Conservation (phyloP, 2,888 invertebrate genomes). For the Listrodromus nycthemerus region DNA sequence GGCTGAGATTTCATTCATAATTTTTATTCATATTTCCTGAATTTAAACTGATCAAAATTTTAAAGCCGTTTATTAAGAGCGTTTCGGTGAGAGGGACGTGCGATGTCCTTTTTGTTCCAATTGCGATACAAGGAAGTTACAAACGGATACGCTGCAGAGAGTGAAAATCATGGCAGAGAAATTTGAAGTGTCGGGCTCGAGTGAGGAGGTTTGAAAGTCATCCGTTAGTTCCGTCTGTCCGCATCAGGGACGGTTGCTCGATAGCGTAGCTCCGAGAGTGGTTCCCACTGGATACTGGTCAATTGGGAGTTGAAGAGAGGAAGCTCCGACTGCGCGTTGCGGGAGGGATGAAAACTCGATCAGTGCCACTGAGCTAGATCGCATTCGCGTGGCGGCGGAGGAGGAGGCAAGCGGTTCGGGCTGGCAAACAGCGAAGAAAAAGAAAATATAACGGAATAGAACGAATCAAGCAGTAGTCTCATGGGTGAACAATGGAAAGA, state of each 20-base stretch:
- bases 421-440: slow-evolving; percentile 38
- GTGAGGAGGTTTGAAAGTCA: slow-evolving; percentile 53
- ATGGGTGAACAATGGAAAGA: slow-evolving; percentile 58
- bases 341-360: slow-evolving; percentile 77
- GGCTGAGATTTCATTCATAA: background rate
- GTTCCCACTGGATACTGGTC: slow-evolving; percentile 52
- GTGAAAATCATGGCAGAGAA: slow-evolving; percentile 74
- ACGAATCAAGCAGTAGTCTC: slow-evolving; percentile 63
- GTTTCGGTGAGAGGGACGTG: background rate
- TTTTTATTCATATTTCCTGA: background rate
- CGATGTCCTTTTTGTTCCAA: background rate
- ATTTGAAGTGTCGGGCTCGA: slow-evolving; percentile 33
- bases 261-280: slow-evolving; percentile 20
- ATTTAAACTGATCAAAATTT: background rate
- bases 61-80: background rate
- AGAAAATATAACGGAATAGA: slow-evolving; percentile 58
- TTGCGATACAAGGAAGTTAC: slow-evolving; percentile 68
- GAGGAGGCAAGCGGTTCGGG: slow-evolving; percentile 23
- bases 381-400: slow-evolving; percentile 19
- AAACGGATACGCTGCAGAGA: slow-evolving; percentile 75
- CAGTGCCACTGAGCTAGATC: slow-evolving; percentile 70
- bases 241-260: slow-evolving; percentile 29
- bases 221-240: slow-evolving; percentile 54
- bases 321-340: slow-evolving; percentile 50
- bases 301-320: slow-evolving; percentile 43